Conservation (phyloP, 2,888 invertebrate species). For the Holacanthella duospinosa region DNA sequence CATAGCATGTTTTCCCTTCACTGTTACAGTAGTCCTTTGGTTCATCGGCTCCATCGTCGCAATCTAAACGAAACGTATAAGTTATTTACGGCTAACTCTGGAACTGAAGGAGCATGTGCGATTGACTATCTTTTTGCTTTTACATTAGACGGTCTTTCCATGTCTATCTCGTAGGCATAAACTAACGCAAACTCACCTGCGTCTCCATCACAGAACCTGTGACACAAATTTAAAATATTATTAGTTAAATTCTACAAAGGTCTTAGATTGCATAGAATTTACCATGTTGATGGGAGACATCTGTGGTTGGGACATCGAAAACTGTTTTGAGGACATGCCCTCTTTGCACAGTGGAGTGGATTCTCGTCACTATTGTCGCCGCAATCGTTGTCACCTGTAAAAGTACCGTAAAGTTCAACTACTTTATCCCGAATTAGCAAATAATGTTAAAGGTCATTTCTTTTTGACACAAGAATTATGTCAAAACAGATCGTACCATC, state of each 20-base stretch:
- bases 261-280: conserved; percentile 42
- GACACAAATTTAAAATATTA: background rate
- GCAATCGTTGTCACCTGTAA: conserved; percentile 73
- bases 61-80: too few species aligned
- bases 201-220: background rate
- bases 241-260: background rate
- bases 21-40: conserved; percentile 87
- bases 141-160: too few species aligned
- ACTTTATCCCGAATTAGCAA: too few species aligned
- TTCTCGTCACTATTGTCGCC: conserved; percentile 85
- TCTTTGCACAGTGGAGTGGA: conserved; percentile 72
- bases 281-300: conserved; percentile 91
- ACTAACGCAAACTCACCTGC: too few species aligned
- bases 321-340: conserved; percentile 81
- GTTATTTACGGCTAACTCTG: too few species aligned
- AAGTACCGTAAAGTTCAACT: too few species aligned
- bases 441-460: too few species aligned
- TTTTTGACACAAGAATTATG: too few species aligned
- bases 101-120: too few species aligned
- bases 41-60: conserved; percentile 56
- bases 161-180: too few species aligned
- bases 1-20: conserved; percentile 86
- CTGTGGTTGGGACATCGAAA: conserved; percentile 86
- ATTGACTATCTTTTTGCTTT: too few species aligned
- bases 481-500: too few species aligned